These are phyloP conservation scores for Globia sparganii DNA, from an alignment of 2,888 invertebrate genomes.

Conservation along the genomic window DNA sequence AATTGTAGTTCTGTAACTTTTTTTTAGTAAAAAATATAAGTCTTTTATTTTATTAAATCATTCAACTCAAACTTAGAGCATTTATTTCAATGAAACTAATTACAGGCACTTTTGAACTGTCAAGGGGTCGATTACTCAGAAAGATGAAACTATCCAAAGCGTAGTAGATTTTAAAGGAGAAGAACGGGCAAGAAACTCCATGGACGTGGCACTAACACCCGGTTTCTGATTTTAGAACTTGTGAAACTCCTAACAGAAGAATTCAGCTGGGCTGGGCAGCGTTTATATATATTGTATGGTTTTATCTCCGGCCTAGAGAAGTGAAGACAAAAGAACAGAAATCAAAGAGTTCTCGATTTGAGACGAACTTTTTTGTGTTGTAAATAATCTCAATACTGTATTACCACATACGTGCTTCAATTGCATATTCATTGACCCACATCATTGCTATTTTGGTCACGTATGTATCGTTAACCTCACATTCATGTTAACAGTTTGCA, in stretches of 20 bases:
- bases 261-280: too few relatives aligned
- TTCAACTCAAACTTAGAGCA: background rate
- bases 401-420: background rate
- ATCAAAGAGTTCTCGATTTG: background rate
- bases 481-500: background rate
- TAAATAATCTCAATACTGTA: background rate
- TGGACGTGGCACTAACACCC: background rate
- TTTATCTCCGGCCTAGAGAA: too few relatives aligned
- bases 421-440: background rate
- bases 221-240: background rate
- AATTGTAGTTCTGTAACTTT: too few relatives aligned
- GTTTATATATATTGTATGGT: background rate
- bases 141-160: background rate
- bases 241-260: background rate
- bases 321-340: background rate
- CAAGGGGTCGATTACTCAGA: background rate
- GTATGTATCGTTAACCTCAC: background rate
- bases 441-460: slow-evolving; percentile 6
- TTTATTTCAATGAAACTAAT: background rate
- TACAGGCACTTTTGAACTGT: background rate
- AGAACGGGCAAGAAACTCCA: background rate
- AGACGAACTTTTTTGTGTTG: background rate
- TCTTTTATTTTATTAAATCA: too few relatives aligned
- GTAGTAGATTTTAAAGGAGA: background rate
- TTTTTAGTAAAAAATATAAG: too few relatives aligned